These are phyloP conservation scores for Martes martes DNA, from an alignment of 2,113 vertebrate genomes.

Conservation along the genomic window DNA sequence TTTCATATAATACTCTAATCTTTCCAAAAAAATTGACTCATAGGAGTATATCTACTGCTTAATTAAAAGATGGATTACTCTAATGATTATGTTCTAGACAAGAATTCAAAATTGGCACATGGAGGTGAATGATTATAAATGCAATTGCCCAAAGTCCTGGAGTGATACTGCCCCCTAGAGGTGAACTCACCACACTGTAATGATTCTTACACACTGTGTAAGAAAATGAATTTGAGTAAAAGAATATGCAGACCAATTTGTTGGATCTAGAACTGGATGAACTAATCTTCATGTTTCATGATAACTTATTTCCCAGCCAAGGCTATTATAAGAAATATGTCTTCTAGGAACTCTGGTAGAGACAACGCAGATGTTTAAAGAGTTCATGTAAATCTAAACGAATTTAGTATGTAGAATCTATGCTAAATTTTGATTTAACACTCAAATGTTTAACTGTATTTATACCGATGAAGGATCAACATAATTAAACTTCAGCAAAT, in stretches of 20 bases:
- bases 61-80: neutral
- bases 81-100: neutral
- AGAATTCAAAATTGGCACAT: neutral
- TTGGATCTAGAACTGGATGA: neutral
- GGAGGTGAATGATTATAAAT: neutral
- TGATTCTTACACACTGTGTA: neutral
- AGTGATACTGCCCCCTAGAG: conserved; percentile 52
- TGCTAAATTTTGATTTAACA: neutral
- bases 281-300: neutral
- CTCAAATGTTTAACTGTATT: neutral
- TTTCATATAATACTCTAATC: neutral
- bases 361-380: neutral
- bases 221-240: neutral
- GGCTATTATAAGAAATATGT: neutral
- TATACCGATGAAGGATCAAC: neutral
- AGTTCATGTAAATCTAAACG: neutral
- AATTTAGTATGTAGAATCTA: conserved; percentile 4
- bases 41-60: neutral
- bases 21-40: neutral
- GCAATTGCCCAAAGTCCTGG: neutral
- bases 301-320: neutral
- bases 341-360: neutral
- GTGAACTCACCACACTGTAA: neutral
- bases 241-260: neutral
- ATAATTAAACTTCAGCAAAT: neutral